These are phyloP conservation scores for Blera fallax DNA, from an alignment of 2,888 invertebrate genomes.

Conservation along the genomic window DNA sequence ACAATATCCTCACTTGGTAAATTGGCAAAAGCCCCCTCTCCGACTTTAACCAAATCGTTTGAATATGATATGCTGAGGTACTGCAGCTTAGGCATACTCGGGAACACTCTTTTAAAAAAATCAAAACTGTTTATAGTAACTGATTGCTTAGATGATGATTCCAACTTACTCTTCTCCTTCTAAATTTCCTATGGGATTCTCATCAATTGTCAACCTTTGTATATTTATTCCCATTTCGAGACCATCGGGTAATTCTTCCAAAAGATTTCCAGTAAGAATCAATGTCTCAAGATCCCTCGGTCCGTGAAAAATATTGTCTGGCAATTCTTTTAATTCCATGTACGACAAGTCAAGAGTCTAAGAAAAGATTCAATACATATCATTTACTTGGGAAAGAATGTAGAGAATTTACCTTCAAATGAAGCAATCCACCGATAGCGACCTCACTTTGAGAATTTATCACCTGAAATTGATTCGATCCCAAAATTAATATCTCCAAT, in stretches of 20 bases:
- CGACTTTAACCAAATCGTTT: conserved; percentile 84
- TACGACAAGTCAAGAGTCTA: conserved; percentile 87
- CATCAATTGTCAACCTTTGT: conserved; percentile 85
- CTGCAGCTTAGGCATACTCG: conserved; percentile 84
- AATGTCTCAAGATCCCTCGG: conserved; percentile 86
- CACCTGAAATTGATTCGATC: conserved; percentile 88
- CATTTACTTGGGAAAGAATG: not conserved
- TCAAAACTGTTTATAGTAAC: conserved; percentile 73
- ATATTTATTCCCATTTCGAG: conserved; percentile 85
- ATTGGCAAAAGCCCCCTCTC: conserved; percentile 83
- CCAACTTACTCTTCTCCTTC: conserved; percentile 81
- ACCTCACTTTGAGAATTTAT: conserved; percentile 85
- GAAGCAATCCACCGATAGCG: conserved; percentile 86
- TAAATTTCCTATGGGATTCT: conserved; percentile 86
- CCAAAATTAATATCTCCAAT: conserved; percentile 86
- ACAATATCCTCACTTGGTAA: conserved; percentile 80
- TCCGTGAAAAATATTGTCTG: conserved; percentile 86
- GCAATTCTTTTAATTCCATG: conserved; percentile 85
- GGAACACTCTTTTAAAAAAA: conserved; percentile 84
- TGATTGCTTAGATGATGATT: too few relatives aligned
- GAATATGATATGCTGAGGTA: conserved; percentile 88
- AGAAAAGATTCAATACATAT: not conserved
- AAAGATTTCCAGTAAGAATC: conserved; percentile 86
- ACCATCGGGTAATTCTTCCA: conserved; percentile 84
- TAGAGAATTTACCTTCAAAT: conserved; percentile 84